Base-by-base conservation (phyloP, 1,140 invertebrate genomes). In the Condylostylus longicornis region DNA sequence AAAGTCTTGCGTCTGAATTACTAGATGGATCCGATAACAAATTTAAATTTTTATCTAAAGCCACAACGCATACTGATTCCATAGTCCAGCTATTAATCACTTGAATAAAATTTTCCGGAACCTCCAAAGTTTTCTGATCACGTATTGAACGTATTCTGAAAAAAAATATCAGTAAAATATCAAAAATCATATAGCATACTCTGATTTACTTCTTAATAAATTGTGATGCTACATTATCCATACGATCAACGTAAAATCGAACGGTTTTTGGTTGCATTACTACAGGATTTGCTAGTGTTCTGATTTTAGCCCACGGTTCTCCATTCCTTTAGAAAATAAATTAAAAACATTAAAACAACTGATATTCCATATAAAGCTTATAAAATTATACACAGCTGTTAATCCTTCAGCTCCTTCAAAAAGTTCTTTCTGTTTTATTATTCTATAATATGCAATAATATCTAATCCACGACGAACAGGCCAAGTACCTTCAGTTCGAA, bases 161-260 rank as follows among this genome's bases (percentile, higher is more conserved):
- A 22, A 8, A 15, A 30, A 7, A 7, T n/a, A 3, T 12, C n/a
- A 2, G 6, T 21, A 5, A 34, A 34, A 39, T 22, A 12, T 23
- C 61, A 59, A 77, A 74, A 38, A 77, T 81, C 54, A 82, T 78
- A 33, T 80, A 68, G 29, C 77, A 77, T 19, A 74, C 77, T 25
- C 75, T 62, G 25, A 82, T 44, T 65, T 77, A 73, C 50, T 83
- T 79, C 27, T 70, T 59, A 9, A 75, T 68, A 65, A 84, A 77
- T 8, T 71, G 61, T 9, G 61, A 44, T 4, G 72, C 74, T 1
- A 69, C 48, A 0, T 30, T 22, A 12, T 45, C 40, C 49, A 51
- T 48, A 1, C 41, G 41, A 7, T 42, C 19, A 21, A 51, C 13
- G 38, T 59, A 59, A 0, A 54, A 28, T 28, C 45, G 51, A 10